Percentiles rank a stretch among this genome's conserved stretches.
Conservation (phyloP, 1,140 invertebrate genomes). For the Monomorium pharaonis region DNA sequence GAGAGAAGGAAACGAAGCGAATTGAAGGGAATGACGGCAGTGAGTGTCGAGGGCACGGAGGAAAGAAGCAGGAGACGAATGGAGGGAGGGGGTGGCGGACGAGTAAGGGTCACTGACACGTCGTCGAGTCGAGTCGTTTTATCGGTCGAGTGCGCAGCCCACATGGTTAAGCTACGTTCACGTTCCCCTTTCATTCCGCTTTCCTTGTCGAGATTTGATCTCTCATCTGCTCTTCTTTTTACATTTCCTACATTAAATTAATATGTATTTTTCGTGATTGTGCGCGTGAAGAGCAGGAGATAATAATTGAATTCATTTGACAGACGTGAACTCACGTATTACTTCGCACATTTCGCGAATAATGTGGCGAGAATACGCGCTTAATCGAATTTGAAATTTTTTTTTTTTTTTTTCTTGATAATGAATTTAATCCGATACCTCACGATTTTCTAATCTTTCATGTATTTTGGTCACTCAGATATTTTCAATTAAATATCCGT, state of each 20-base stretch:
- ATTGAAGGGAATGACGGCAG: constrained; percentile 22
- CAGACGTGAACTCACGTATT: not conserved
- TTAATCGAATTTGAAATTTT: constrained; percentile 10
- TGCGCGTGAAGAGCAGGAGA: not conserved
- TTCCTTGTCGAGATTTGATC: constrained; percentile 29
- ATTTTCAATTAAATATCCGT: not conserved
- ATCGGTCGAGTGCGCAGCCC: constrained; percentile 64
- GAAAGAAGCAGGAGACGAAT: constrained; percentile 36
- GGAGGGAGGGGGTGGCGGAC: constrained; percentile 27
- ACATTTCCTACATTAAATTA: constrained; percentile 16
- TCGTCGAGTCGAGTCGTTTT: constrained; percentile 68
- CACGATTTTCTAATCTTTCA: not conserved
- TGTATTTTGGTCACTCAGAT: not conserved
- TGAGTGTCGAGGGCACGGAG: constrained; percentile 17
- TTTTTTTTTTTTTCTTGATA: not conserved
- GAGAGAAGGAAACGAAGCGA: constrained; percentile 36
- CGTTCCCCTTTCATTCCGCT: constrained; percentile 19
- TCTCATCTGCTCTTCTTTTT: not conserved
- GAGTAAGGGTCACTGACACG: constrained; percentile 70
- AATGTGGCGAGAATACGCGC: not conserved
- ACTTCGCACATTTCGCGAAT: not conserved
- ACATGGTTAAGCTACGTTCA: constrained; percentile 62
- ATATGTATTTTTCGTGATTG: constrained; percentile 8
- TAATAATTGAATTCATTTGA: constrained; percentile 14
- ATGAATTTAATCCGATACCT: not conserved